Percentiles rank a stretch among this genome's conserved stretches.
phyloP scores from a whole-genome alignment of 2,113 vertebrate species.

The Xenopus laevis region DNA sequence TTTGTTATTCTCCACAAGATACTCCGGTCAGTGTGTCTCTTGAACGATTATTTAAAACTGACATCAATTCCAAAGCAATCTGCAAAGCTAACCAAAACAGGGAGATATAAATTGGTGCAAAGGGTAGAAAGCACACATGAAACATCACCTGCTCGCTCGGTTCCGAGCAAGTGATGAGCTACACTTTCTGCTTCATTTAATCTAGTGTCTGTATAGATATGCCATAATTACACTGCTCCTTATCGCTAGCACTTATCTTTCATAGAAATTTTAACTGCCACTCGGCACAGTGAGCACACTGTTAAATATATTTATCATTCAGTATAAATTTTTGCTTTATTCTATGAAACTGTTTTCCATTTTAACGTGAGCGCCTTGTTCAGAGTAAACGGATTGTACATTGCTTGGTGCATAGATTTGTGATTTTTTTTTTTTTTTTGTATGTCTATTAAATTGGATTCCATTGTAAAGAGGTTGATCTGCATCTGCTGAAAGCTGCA shows the following conservation, averaged over 20 bases:
- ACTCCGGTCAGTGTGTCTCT: conserved; percentile 13
- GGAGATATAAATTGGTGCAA: conserved; percentile 13
- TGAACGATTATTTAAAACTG: conserved; percentile 35
- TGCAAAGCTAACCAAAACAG: conserved; percentile 25
- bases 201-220: conserved; percentile 33
- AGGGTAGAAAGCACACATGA: conserved; percentile 15
- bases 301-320: conserved; percentile 32
- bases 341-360: conserved; percentile 22
- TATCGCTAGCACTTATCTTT: conserved; percentile 33
- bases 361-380: conserved; percentile 14
- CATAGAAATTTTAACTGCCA: conserved; percentile 32
- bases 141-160: conserved; percentile 5
- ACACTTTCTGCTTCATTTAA: conserved; percentile 33
- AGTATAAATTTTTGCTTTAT: conserved; percentile 16
- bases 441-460: conserved; percentile 10
- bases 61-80: conserved; percentile 31
- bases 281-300: conserved; percentile 13
- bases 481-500: neutral
- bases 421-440: neutral
- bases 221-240: conserved; percentile 30
- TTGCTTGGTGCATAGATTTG: neutral
- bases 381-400: conserved; percentile 14
- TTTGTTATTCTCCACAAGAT: conserved; percentile 8
- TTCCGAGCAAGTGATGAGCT: conserved; percentile 20
- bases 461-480: conserved; percentile 4